A percentile compares a stretch with the other conserved stretches of the same genome.
Evolutionary conservation across 2,113 vertebrate genomes (phyloP).

Genomic region (Poeciliopsis prolifica): DNA sequence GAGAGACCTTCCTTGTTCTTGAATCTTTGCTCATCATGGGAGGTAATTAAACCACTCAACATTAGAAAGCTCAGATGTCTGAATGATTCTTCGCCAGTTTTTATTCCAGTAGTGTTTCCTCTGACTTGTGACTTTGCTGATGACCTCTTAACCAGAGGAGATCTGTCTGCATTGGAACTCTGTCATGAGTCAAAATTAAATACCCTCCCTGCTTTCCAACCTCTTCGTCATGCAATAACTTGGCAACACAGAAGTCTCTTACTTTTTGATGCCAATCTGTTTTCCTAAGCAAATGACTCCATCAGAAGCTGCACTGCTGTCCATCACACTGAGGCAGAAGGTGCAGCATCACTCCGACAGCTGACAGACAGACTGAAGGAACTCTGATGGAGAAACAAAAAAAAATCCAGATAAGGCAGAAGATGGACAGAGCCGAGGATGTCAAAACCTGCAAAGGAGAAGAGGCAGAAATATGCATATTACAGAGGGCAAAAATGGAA

Average conservation of each 20-base stretch:
- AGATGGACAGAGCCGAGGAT: constrained; percentile 38
- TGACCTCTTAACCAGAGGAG: too few species aligned
- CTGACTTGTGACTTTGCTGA: not conserved
- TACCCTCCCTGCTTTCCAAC: not conserved
- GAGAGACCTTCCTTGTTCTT: too few species aligned
- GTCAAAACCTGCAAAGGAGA: constrained; percentile 30
- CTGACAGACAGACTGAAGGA: constrained; percentile 82
- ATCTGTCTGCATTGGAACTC: not conserved
- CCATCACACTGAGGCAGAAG: constrained; percentile 75
- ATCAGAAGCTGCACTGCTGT: constrained; percentile 81
- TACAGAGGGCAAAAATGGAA: constrained; percentile 51
- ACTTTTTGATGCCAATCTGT: constrained; percentile 66
- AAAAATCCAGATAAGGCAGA: constrained; percentile 67
- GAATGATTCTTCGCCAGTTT: too few species aligned
- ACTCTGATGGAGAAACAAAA: too few species aligned
- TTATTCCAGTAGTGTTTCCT: too few species aligned
- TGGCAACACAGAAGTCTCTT: constrained; percentile 63
- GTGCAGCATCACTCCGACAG: constrained; percentile 81
- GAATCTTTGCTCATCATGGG: too few species aligned
- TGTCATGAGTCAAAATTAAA: constrained; percentile 77
- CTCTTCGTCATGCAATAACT: constrained; percentile 77
- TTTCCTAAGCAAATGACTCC: constrained; percentile 85
- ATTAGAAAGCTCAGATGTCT: too few species aligned
- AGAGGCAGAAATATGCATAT: constrained; percentile 36
- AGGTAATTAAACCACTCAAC: too few species aligned